These are phyloP conservation scores for Heterotis niloticus DNA, from an alignment of 2,113 vertebrate species.

Conservation along the genomic window DNA sequence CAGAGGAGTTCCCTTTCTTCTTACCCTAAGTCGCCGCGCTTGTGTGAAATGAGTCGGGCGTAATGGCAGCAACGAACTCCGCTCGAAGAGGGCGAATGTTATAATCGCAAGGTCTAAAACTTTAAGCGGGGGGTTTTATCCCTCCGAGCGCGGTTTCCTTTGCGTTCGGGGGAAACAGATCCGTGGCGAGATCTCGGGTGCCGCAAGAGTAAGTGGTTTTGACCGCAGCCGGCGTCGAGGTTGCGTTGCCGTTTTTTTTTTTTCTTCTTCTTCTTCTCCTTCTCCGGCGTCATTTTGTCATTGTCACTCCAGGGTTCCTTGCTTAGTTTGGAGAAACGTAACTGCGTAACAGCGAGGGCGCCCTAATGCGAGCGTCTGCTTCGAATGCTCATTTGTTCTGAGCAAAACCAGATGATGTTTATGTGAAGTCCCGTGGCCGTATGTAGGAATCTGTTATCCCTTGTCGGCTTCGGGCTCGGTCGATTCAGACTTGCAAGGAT, in stretches of 20 bases:
- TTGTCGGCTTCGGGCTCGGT: too few species aligned
- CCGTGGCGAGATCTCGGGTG: slow-evolving; percentile 29
- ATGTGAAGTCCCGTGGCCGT: neutral
- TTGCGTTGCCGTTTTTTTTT: neutral
- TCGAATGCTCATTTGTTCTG: neutral
- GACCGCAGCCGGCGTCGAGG: neutral
- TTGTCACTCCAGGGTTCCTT: neutral
- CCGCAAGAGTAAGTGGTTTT: slow-evolving; percentile 33
- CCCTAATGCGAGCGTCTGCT: neutral
- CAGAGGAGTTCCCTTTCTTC: slow-evolving; percentile 50
- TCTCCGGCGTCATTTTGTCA: neutral
- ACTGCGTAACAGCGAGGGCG: neutral
- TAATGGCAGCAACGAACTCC: slow-evolving; percentile 71
- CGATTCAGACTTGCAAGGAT: neutral
- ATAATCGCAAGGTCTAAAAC: slow-evolving; percentile 50
- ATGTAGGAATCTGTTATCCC: neutral
- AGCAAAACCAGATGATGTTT: neutral
- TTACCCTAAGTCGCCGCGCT: slow-evolving; percentile 52
- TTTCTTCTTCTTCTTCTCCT: too few species aligned
- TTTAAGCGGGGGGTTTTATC: slow-evolving; percentile 39
- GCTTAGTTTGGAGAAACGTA: neutral
- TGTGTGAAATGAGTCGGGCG: slow-evolving; percentile 75
- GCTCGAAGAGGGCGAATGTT: slow-evolving; percentile 61
- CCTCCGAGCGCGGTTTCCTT: slow-evolving; percentile 31
- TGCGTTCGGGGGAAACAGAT: slow-evolving; percentile 29